phyloP scores from a whole-genome alignment of 2,113 vertebrate species.

The Rhegmatorhina hoffmannsi region DNA sequence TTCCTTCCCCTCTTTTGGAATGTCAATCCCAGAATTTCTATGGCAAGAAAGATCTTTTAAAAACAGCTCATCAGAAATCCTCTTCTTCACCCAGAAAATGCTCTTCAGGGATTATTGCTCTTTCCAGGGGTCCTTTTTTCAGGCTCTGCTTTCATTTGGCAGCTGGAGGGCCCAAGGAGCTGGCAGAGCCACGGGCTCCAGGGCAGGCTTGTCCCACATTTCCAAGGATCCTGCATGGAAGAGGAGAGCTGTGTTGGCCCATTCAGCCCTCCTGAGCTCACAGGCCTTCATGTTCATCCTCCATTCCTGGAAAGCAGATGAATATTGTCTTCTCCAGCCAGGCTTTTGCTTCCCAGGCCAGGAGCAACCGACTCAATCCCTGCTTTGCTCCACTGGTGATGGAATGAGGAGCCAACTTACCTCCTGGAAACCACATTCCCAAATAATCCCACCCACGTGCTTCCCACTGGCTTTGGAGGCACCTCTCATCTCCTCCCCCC shows the following conservation, averaged over 20 bases:
- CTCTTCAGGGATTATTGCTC: background rate
- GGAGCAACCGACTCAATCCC: background rate
- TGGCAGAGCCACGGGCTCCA: background rate
- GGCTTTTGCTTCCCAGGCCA: background rate
- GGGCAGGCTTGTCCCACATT: background rate
- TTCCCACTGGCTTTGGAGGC: background rate
- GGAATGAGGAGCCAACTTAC: background rate
- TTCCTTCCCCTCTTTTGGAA: background rate
- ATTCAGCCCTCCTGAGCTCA: background rate
- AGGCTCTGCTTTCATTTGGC: background rate
- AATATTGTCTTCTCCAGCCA: background rate
- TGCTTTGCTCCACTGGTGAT: background rate
- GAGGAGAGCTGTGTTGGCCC: background rate
- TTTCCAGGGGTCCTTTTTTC: background rate
- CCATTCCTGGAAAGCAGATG: background rate
- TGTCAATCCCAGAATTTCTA: background rate
- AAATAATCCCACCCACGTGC: background rate
- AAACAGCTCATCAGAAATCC: background rate
- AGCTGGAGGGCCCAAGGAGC: background rate
- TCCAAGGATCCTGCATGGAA: background rate
- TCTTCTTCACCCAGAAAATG: background rate
- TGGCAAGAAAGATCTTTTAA: background rate
- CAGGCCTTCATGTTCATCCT: background rate
- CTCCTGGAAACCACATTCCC: background rate
- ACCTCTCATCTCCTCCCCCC: conserved; percentile 15